Evolutionary conservation across 2,888 invertebrate genomes (phyloP).

Genomic region (Phragmatobia fuliginosa): DNA sequence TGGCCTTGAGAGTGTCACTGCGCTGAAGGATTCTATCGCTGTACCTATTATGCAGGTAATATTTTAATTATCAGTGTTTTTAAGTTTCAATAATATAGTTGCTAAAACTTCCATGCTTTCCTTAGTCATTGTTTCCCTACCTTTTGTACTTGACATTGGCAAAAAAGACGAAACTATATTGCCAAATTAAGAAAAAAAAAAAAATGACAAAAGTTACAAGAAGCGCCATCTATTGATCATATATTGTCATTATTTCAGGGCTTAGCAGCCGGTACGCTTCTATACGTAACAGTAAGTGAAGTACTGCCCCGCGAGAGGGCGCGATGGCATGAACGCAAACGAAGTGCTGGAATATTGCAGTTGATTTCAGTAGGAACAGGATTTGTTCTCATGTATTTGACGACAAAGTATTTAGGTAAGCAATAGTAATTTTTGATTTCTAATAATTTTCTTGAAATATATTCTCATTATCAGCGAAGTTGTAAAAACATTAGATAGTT

Average conservation of each 20-base stretch:
- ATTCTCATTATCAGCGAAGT: not conserved
- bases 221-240: constrained; percentile 38
- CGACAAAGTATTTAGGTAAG: constrained; percentile 88
- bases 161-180: too few relatives aligned
- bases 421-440: not conserved
- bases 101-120: too few relatives aligned
- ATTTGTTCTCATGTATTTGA: constrained; percentile 88
- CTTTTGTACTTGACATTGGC: too few relatives aligned
- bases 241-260: constrained; percentile 76
- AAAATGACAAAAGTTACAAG: too few relatives aligned
- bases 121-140: too few relatives aligned
- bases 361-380: constrained; percentile 87
- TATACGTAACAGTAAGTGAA: constrained; percentile 93
- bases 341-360: constrained; percentile 88
- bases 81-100: too few relatives aligned
- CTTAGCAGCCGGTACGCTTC: constrained; percentile 91
- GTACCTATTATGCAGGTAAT: constrained; percentile 88
- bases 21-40: constrained; percentile 76
- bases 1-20: constrained; percentile 83
- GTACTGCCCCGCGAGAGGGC: constrained; percentile 92
- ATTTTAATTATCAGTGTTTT: not conserved
- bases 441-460: not conserved
- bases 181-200: too few relatives aligned
- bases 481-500: not conserved
- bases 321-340: constrained; percentile 88